Conservation (phyloP, 2,797 vertebrate species). For the Gallinago nigripennis region DNA sequence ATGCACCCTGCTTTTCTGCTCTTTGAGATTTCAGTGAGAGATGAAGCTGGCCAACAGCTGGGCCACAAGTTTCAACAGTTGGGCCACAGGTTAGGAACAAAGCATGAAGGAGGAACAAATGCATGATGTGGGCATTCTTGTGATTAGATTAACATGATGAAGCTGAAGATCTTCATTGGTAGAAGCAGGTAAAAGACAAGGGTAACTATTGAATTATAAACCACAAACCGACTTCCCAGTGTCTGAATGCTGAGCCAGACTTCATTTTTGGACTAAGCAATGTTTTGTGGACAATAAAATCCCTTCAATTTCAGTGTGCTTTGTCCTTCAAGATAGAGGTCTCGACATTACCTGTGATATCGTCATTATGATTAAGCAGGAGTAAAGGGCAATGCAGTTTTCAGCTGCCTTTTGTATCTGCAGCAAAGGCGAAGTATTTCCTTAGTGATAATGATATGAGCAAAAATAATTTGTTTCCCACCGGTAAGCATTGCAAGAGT, state of each 20-base stretch:
- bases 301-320: background rate
- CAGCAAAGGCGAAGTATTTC: background rate
- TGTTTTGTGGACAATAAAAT: background rate
- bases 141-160: background rate
- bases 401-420: background rate
- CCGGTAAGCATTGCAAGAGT: background rate
- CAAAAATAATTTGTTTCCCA: background rate
- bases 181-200: background rate
- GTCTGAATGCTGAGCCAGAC: background rate
- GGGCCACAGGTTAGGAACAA: background rate
- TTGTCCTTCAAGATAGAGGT: background rate
- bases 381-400: background rate
- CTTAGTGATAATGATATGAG: background rate
- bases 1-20: background rate
- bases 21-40: background rate
- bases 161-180: background rate
- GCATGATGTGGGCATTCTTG: background rate
- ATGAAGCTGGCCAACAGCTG: background rate
- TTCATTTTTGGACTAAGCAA: background rate
- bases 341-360: background rate
- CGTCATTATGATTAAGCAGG: background rate
- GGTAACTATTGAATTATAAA: background rate
- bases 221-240: background rate
- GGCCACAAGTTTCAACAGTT: background rate
- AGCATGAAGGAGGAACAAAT: background rate